Base-by-base conservation (phyloP, 2,797 vertebrate species). In the Choloepus didactylus region DNA sequence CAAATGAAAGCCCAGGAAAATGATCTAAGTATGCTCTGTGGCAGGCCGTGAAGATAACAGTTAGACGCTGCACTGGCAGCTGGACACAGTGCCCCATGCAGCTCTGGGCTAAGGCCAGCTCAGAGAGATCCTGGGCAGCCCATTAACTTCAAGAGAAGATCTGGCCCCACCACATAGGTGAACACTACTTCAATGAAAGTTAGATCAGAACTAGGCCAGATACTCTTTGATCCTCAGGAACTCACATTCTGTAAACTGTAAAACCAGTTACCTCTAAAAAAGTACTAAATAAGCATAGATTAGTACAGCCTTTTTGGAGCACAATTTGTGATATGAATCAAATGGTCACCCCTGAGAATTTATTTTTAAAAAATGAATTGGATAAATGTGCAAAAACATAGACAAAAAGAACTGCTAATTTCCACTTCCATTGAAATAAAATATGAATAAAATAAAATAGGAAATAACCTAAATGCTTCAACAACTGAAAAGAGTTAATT, bases 361-460 rank as follows among this genome's bases (percentile, higher is more conserved):
- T 91, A 59, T 18, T 84, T 80, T 7, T 11, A 85, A 49, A 67
- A 89, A 77, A 83, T 75, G 67, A 41, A 51, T 12, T n/a, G 46
- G 73, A 46, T 38, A 81, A 87, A 38, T n/a, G 69, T 85, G 49
- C 31, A 83, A 64, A 75, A 12, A 25, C 19, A 4, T 18, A 72
- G 83, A 29, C 83, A 88, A 62, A 92, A 94, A 67, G 25, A 62
- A 79, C 11, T 38, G 5, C 67, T 46, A 44, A 83, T 73, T 94
- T 95, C 73, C 44, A 94, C 16, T 84, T 81, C 62, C 18, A 83
- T 31, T 80, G n/a, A 88, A 89, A 83, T 56, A 46, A 76, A 93
- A 85, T 75, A 85, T 12, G 59, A 88, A 82, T 11, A 25, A 87
- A 60, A 49, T 67, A 87, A 88, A 76, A 56, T 14, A 89, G 14